Conservation (phyloP, 2,888 invertebrate species). For the Helleia helle region DNA sequence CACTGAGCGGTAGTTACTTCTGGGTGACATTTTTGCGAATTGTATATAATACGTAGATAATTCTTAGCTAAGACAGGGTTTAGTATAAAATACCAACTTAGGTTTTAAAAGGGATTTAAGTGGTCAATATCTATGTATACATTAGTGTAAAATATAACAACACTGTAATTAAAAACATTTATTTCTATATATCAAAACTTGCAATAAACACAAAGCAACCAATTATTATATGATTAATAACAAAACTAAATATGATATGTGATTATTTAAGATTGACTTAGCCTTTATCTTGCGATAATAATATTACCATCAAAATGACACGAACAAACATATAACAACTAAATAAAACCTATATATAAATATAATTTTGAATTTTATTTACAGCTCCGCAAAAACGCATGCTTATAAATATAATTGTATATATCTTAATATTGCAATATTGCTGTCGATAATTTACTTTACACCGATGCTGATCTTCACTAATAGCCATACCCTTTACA, state of each 20-base stretch:
- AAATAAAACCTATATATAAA: constrained; percentile 49
- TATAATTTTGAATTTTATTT: constrained; percentile 57
- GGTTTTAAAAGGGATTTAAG: no score
- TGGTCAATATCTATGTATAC: no score
- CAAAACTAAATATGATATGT: constrained; percentile 68
- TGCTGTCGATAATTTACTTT: no score
- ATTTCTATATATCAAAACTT: constrained; percentile 60
- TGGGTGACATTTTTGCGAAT: no score
- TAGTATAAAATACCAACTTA: no score
- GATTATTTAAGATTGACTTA: constrained; percentile 63
- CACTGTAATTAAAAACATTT: constrained; percentile 57
- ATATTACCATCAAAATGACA: constrained; percentile 33
- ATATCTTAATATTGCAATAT: not conserved
- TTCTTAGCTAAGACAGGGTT: no score
- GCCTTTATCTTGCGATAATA: constrained; percentile 39
- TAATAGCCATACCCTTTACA: no score
- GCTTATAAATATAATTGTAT: not conserved
- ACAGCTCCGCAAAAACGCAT: constrained; percentile 27
- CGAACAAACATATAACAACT: constrained; percentile 49
- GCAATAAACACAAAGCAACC: constrained; percentile 66
- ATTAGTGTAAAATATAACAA: no score
- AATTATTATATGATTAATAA: constrained; percentile 61
- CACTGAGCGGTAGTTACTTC: no score
- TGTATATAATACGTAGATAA: no score
- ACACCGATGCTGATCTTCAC: no score